These are phyloP conservation scores for Ceratosolen solmsi DNA, from an alignment of 1,140 invertebrate genomes.

Conservation along the genomic window DNA sequence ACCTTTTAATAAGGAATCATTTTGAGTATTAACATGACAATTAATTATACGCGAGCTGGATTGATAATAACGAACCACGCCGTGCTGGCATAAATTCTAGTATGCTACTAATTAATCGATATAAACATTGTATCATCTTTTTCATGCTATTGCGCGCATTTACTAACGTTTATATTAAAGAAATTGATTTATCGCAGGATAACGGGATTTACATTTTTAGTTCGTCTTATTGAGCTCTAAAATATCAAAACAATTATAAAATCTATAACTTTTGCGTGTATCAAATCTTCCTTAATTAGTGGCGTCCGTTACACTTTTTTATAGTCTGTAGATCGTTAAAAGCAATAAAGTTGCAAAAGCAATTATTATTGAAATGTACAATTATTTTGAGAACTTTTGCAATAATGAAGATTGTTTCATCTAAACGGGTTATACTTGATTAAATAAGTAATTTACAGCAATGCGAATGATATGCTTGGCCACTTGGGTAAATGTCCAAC, in stretches of 20 bases:
- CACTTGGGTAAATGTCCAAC: no score
- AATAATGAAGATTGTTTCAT: no score
- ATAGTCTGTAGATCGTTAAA: neutral
- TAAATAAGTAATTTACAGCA: no score
- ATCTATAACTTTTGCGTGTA: neutral
- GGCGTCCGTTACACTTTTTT: neutral
- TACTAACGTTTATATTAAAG: neutral
- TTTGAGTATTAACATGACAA: neutral
- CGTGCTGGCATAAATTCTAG: neutral
- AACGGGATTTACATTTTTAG: neutral
- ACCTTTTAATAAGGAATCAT: neutral
- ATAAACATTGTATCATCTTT: constrained; percentile 5
- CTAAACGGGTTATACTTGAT: no score
- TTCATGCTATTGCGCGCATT: constrained; percentile 1
- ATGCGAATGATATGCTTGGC: no score
- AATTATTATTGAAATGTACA: neutral
- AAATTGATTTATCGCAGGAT: neutral
- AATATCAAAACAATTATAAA: neutral
- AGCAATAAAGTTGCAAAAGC: neutral
- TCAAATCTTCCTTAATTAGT: neutral
- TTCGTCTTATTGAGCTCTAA: neutral
- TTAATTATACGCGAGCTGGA: neutral
- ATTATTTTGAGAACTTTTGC: no score
- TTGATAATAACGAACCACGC: neutral
- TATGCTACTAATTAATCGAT: neutral